Conservation (phyloP, 2,888 invertebrate species). For the Xanthia togata region DNA sequence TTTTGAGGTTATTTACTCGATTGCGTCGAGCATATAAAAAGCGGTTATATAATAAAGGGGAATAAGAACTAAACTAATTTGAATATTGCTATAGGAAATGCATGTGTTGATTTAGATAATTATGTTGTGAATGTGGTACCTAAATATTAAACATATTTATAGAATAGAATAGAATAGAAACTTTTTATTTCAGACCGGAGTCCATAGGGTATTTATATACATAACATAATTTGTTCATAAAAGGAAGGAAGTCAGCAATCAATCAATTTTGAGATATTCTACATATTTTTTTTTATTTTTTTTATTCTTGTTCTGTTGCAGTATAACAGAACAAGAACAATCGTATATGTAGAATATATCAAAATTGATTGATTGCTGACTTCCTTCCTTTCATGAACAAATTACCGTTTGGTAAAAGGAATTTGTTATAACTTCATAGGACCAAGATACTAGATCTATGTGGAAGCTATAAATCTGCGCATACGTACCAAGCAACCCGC, state of each 20-base stretch:
- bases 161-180: too few species aligned
- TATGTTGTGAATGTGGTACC: too few species aligned
- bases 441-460: conserved; percentile 43
- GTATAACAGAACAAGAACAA: not conserved
- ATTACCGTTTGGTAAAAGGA: conserved; percentile 5
- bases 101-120: not conserved
- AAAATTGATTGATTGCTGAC: not conserved
- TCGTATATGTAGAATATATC: not conserved
- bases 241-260: too few species aligned
- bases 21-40: not conserved
- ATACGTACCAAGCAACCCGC: conserved; percentile 21
- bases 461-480: conserved; percentile 56
- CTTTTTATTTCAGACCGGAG: too few species aligned
- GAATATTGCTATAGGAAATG: not conserved
- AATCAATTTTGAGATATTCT: too few species aligned
- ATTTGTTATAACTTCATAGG: conserved; percentile 35
- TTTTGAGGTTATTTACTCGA: not conserved
- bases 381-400: conserved; percentile 14
- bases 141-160: too few species aligned
- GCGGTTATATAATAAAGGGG: not conserved
- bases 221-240: too few species aligned
- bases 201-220: too few species aligned
- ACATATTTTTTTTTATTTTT: too few species aligned
- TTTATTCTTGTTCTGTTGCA: too few species aligned
- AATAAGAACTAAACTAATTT: not conserved